Evolutionary conservation across 2,113 vertebrate genomes (phyloP), one percentile per base, ranked within the genome.

Genomic region (Tetrao urogallus): DNA sequence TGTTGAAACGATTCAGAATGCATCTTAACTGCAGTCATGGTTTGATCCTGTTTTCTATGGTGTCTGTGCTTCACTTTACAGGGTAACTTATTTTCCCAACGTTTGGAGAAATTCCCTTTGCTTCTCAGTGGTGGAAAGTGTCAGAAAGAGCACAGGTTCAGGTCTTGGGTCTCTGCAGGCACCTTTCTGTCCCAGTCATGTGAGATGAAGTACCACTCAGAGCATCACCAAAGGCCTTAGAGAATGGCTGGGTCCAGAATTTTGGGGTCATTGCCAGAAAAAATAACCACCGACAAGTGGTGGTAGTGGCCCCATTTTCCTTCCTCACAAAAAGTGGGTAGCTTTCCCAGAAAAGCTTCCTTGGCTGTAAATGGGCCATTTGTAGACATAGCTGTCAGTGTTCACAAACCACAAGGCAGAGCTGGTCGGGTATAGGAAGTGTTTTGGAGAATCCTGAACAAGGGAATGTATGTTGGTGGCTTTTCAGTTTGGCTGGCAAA

Each of bases 401-500:
- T 66, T 91, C 83, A 72, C 66, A 77, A 92, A 48, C 8, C 30
- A 34, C 42, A 15, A 40, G 22, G 20, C 32, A 25, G 27, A 24
- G 47, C 15, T 64, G 79, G 10, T 34, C 45, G 21, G 6, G 6
- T 42, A 2, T 22, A 27, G 66, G 66, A 22, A 12, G 3, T 34
- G 38, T 88, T 93, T 95, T 50, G 90, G 92, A 89, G 73, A 86
- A 69, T 61, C 81, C 91, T 79, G 10, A 90, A 72, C 85, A 36
- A 71, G 48, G 17, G 3, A 5, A 65, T 86, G 12, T 92, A 69
- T 87, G 40, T 67, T 74, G 88, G 92, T 95, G 97, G 82, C 77
- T 97, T 97, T 96, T 91, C 88, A 93, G 91, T 92, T 87, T 89
- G 85, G 82, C 94, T 97, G 96, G 96, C 96, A 94, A 92, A 97